These are phyloP conservation scores for Pristionchus fissidentatus DNA, from an alignment of 2,888 invertebrate species.

Conservation along the genomic window DNA sequence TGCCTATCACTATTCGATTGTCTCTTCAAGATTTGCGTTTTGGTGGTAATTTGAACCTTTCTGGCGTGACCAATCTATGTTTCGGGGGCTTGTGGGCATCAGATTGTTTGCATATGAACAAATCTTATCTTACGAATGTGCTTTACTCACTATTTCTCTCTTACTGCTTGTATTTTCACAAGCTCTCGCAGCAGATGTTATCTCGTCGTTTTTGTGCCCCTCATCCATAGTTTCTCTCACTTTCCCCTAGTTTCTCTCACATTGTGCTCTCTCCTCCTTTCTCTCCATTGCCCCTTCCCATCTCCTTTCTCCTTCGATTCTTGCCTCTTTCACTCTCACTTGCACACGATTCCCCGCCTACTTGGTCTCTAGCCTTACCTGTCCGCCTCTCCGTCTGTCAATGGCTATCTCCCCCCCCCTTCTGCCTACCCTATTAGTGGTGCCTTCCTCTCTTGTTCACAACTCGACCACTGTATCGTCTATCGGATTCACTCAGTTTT, in stretches of 20 bases:
- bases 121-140: neutral
- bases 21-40: too few species aligned
- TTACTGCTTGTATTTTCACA: neutral
- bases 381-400: constrained; percentile 35
- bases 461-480: neutral
- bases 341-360: constrained; percentile 12
- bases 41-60: too few species aligned
- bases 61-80: too few species aligned
- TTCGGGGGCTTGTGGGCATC: too few species aligned
- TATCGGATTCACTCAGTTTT: neutral
- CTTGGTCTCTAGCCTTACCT: constrained; percentile 43
- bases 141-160: neutral
- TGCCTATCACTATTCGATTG: too few species aligned
- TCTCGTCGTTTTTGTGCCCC: neutral
- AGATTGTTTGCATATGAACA: too few species aligned
- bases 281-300: neutral
- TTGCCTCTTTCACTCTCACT: constrained; percentile 26
- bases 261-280: neutral
- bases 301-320: neutral
- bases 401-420: constrained; percentile 12
- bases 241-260: constrained; percentile 15
- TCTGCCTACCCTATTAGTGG: neutral
- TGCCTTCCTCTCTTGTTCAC: neutral
- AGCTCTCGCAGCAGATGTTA: constrained; percentile 12
- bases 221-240: constrained; percentile 7